Base-by-base conservation (phyloP, 2,113 vertebrate species). In the Phaetusa simplex region DNA sequence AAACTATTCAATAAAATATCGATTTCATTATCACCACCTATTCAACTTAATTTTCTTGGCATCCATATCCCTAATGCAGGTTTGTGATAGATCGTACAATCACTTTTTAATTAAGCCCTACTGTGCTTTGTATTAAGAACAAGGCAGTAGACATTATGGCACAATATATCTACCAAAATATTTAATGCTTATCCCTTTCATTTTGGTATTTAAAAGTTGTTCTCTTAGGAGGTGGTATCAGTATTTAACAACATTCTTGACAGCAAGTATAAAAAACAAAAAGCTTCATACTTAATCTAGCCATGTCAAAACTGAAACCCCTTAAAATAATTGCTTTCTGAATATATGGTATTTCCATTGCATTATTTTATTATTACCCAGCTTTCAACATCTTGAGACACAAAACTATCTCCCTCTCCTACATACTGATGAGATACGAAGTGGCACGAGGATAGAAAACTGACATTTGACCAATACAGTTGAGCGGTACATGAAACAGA, bases 51-150 rank as follows among this genome's bases (percentile, higher is more conserved):
- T 95, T 95, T 86, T 97, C 92, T 96, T 93, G 97, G 90, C 91
- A 97, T 95, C 96, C 90, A 92, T 86, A 93, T 90, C 81, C 91
- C 95, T 97, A 96, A 97, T 86, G 65, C 81, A 97, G 90, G 94
- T 96, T 90, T 92, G 85, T 97, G 96, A 97, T 97, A 95, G 96
- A 97, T 97, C 81, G 82, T 90, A 97, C 81, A 94, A 97, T 98
- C 94, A 94, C 95, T 96, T 98, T 97, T 97, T 96, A 98, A 98
- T 98, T 98, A 98, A 98, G 91, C 97, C 96, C 97, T 95, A 98
- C 97, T 97, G 97, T 97, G 97, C 93, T 96, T 98, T 97, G 97
- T 98, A 98, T 97, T 95, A 97, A 96, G 96, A 96, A 96, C 79
- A 97, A 97, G 92, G 90, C 98, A 96, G 96, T 92, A 97, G 96